A percentile compares a stretch with the other conserved stretches of the same genome.
Conservation (phyloP, 2,888 invertebrate genomes). For the Dynastes hyllus region DNA sequence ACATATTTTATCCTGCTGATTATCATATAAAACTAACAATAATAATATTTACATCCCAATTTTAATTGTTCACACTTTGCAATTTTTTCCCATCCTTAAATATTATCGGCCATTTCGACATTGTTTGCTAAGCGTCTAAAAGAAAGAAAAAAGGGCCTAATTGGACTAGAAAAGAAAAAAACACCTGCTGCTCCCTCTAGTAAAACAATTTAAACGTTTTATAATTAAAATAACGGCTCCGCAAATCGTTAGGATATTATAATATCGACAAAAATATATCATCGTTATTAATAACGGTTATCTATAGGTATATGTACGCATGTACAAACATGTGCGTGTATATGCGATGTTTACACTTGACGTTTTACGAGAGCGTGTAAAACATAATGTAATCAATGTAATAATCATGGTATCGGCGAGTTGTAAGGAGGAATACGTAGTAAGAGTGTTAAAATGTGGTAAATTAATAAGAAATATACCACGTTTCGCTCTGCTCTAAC, state of each 20-base stretch:
- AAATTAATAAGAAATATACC: too few species aligned
- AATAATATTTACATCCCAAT: background rate
- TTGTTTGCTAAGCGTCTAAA: constrained; percentile 21
- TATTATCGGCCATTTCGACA: constrained; percentile 4
- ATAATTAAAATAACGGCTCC: constrained; percentile 46
- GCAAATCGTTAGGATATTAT: constrained; percentile 29
- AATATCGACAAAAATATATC: constrained; percentile 32
- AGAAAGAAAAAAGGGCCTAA: constrained; percentile 15
- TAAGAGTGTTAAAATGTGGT: too few species aligned
- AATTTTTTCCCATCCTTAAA: too few species aligned
- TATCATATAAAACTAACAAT: background rate
- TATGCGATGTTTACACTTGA: background rate
- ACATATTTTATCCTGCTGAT: background rate
- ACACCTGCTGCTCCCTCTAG: constrained; percentile 36
- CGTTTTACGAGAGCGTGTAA: too few species aligned
- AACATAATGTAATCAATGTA: too few species aligned
- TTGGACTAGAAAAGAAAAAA: constrained; percentile 37
- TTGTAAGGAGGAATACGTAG: too few species aligned
- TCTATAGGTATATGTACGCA: background rate
- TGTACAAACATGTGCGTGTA: background rate
- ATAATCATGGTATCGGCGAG: too few species aligned
- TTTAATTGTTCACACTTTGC: background rate
- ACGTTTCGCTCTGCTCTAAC: too few species aligned
- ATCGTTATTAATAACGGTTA: constrained; percentile 31
- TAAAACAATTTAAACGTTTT: constrained; percentile 43